These are phyloP conservation scores for Cottus gobio DNA, from an alignment of 2,113 vertebrate genomes.

Conservation along the genomic window DNA sequence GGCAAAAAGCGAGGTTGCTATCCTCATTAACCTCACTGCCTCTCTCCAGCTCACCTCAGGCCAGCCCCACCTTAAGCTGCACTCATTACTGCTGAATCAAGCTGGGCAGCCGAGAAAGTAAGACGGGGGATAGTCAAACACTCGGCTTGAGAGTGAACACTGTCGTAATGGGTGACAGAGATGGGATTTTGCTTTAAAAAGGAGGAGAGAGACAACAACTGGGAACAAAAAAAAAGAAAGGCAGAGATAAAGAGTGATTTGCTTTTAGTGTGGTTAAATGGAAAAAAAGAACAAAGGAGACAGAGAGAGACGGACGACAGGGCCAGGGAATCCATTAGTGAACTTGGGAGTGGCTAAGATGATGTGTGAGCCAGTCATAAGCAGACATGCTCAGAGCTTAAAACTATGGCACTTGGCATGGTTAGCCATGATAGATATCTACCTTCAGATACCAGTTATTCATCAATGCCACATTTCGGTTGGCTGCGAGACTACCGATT, in stretches of 20 bases:
- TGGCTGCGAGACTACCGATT: conserved; percentile 36
- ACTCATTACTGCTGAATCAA: conserved; percentile 75
- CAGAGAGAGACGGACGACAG: conserved; percentile 37
- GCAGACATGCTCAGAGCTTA: conserved; percentile 52
- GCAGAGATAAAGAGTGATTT: conserved; percentile 32
- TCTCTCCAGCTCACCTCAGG: conserved; percentile 71
- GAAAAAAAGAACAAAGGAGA: conserved; percentile 42
- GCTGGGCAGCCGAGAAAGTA: conserved; percentile 40
- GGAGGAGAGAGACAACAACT: conserved; percentile 24
- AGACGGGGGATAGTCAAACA: conserved; percentile 27
- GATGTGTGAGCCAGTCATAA: conserved; percentile 68
- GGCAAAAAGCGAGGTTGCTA: conserved; percentile 77
- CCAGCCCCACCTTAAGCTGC: conserved; percentile 66
- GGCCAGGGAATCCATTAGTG: conserved; percentile 65
- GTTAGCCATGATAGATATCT: conserved; percentile 72
- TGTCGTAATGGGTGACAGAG: conserved; percentile 45
- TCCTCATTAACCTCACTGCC: conserved; percentile 80
- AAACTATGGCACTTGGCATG: conserved; percentile 62
- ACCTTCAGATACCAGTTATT: conserved; percentile 60
- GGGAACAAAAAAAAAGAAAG: conserved; percentile 20
- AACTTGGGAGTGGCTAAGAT: conserved; percentile 56
- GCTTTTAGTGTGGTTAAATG: conserved; percentile 41
- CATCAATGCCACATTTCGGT: conserved; percentile 67
- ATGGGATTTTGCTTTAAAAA: not conserved
- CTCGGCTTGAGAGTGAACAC: conserved; percentile 23